A percentile compares a stretch with the other conserved stretches of the same genome.
Evolutionary conservation across 2,113 vertebrate genomes (phyloP).

Genomic region (Myrmecophaga tridactyla): DNA sequence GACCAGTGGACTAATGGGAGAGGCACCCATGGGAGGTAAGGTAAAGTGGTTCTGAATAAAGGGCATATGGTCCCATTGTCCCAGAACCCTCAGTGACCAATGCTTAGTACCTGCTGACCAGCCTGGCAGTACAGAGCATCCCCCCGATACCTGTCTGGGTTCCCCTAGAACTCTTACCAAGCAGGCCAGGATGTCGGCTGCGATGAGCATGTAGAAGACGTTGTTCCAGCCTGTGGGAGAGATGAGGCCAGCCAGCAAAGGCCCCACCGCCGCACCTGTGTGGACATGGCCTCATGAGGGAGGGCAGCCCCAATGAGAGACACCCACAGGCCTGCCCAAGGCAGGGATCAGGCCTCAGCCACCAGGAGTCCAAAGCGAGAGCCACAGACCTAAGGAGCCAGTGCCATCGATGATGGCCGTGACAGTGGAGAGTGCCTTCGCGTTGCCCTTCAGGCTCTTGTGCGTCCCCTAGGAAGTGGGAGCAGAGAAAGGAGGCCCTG

Average conservation of each 20-base stretch:
- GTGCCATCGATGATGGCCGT: slow-evolving; percentile 97
- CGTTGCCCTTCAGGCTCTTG: slow-evolving; percentile 92
- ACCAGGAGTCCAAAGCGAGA: neutral
- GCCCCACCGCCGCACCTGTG: slow-evolving; percentile 93
- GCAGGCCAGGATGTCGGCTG: slow-evolving; percentile 91
- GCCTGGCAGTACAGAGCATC: neutral
- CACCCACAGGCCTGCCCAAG: neutral
- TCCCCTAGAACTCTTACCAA: slow-evolving; percentile 81
- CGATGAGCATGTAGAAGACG: slow-evolving; percentile 98
- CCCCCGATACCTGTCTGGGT: neutral
- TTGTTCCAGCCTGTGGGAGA: slow-evolving; percentile 95
- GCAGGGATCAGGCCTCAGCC: neutral
- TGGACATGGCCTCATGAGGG: rapidly evolving
- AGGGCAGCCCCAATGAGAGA: rapidly evolving
- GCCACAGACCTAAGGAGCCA: slow-evolving; percentile 91
- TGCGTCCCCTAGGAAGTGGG: slow-evolving; percentile 91
- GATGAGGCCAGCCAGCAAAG: slow-evolving; percentile 93
- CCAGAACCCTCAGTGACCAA: neutral
- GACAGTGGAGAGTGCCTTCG: slow-evolving; percentile 95
- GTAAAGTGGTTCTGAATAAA: neutral
- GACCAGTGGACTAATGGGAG: neutral
- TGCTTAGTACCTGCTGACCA: neutral
- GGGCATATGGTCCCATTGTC: neutral
- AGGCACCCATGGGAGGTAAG: neutral
- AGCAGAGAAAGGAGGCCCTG: neutral